Conservation (phyloP, 2,888 invertebrate species). For the Liposcelis brunnea region DNA sequence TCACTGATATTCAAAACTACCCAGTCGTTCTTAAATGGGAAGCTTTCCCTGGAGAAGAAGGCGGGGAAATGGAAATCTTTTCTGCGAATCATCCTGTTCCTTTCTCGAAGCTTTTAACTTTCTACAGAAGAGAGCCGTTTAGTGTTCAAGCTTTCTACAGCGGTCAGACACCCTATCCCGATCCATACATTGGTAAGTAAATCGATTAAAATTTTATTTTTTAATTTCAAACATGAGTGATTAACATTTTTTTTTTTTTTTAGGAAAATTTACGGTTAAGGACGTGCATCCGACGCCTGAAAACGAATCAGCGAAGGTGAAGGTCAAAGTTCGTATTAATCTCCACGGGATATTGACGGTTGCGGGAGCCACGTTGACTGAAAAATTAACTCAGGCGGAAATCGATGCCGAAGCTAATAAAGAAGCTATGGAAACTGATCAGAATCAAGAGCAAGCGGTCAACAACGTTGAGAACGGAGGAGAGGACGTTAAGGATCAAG, state of each 20-base stretch:
- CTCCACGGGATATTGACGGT: conserved; percentile 83
- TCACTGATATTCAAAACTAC: conserved; percentile 85
- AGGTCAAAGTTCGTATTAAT: conserved; percentile 89
- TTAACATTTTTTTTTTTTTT: conserved; percentile 11
- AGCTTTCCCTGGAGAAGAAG: conserved; percentile 38
- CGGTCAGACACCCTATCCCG: conserved; percentile 55
- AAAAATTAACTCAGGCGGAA: conserved; percentile 42
- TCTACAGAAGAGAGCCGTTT: conserved; percentile 81
- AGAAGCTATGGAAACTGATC: conserved; percentile 26
- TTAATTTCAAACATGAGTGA: neutral
- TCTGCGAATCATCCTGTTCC: conserved; percentile 78
- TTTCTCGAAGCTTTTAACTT: conserved; percentile 84
- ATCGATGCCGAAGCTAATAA: conserved; percentile 16
- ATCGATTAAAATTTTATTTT: conserved; percentile 8
- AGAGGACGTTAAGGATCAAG: conserved; percentile 21
- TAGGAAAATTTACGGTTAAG: conserved; percentile 58
- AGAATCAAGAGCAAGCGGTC: conserved; percentile 19
- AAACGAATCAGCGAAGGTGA: conserved; percentile 87
- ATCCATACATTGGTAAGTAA: conserved; percentile 56
- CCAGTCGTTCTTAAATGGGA: conserved; percentile 75
- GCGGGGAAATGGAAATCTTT: conserved; percentile 83
- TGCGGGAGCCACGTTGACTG: conserved; percentile 66
- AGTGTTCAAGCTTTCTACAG: conserved; percentile 70
- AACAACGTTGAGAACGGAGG: conserved; percentile 32
- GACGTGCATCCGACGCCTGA: conserved; percentile 73